phyloP scores from a whole-genome alignment of 2,888 invertebrate genomes.

The Andrena flavipes region DNA sequence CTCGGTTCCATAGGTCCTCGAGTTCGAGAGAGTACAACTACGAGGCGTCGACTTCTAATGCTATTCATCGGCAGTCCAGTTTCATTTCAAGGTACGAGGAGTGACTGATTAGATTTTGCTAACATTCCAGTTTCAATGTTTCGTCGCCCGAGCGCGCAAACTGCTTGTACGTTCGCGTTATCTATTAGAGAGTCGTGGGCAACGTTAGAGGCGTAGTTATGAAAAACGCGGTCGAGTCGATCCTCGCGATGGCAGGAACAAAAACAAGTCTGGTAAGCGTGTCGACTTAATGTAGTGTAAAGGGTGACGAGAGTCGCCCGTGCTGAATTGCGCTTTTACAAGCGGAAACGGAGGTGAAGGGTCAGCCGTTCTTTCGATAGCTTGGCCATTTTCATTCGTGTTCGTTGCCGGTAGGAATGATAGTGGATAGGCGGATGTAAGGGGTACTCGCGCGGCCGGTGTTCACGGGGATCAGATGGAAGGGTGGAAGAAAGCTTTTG shows the following conservation, averaged over 20 bases:
- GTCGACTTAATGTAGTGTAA: neutral
- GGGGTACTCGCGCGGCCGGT: neutral
- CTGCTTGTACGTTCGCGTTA: neutral
- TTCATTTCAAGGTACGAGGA: constrained; percentile 55
- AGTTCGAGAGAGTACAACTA: constrained; percentile 56
- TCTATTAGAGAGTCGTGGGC: too few species aligned
- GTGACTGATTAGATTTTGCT: too few species aligned
- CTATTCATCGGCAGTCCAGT: constrained; percentile 25
- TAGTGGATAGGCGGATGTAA: neutral
- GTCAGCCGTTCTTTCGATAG: neutral
- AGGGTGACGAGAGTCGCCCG: neutral
- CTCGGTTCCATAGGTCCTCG: constrained; percentile 53
- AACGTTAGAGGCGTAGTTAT: neutral
- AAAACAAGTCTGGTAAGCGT: neutral
- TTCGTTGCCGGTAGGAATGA: neutral
- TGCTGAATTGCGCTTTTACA: neutral
- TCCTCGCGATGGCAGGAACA: neutral
- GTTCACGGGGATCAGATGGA: constrained; percentile 36
- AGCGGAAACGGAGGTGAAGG: neutral
- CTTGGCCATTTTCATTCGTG: neutral
- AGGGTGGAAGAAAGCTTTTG: constrained; percentile 15
- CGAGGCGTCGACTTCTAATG: constrained; percentile 40
- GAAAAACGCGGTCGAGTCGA: neutral
- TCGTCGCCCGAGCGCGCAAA: neutral
- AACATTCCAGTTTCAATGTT: neutral